Percentiles rank a stretch among this genome's conserved stretches.
These are phyloP conservation scores for Taenaris catops DNA, from an alignment of 2,888 invertebrate species.

Conservation along the genomic window DNA sequence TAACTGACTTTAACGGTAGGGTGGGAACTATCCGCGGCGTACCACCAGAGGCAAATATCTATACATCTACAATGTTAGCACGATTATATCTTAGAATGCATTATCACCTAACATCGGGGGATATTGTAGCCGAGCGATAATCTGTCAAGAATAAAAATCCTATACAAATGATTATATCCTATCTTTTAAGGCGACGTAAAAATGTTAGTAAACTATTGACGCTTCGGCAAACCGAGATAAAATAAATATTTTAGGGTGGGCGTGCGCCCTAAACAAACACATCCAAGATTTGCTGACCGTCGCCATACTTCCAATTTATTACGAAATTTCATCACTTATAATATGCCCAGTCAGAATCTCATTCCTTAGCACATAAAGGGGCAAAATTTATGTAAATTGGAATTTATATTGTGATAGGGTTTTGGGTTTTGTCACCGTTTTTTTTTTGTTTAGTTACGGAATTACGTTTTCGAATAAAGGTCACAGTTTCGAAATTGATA, in stretches of 20 bases:
- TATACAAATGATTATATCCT: slow-evolving; percentile 75
- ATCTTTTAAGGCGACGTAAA: slow-evolving; percentile 63
- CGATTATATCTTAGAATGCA: too few species aligned
- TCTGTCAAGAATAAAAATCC: too few species aligned
- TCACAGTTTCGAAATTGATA: too few species aligned
- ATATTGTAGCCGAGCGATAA: too few species aligned
- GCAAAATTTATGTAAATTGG: slow-evolving; percentile 14
- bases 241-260: slow-evolving; percentile 80
- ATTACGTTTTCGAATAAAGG: not conserved
- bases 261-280: slow-evolving; percentile 78
- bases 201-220: slow-evolving; percentile 75
- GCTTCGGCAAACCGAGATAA: slow-evolving; percentile 77
- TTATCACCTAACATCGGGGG: too few species aligned
- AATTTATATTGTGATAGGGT: slow-evolving; percentile 2
- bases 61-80: too few species aligned
- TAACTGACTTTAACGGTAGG: too few species aligned
- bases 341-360: slow-evolving; percentile 14
- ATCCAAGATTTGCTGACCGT: slow-evolving; percentile 76
- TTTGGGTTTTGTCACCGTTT: not conserved
- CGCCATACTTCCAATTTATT: slow-evolving; percentile 79
- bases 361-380: slow-evolving; percentile 2
- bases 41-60: too few species aligned
- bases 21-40: too few species aligned
- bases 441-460: not conserved
- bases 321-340: slow-evolving; percentile 67